Evolutionary conservation across 2,888 invertebrate species (phyloP), one percentile per base, ranked within the genome.

Genomic region (Neuroscelio doddi): DNA sequence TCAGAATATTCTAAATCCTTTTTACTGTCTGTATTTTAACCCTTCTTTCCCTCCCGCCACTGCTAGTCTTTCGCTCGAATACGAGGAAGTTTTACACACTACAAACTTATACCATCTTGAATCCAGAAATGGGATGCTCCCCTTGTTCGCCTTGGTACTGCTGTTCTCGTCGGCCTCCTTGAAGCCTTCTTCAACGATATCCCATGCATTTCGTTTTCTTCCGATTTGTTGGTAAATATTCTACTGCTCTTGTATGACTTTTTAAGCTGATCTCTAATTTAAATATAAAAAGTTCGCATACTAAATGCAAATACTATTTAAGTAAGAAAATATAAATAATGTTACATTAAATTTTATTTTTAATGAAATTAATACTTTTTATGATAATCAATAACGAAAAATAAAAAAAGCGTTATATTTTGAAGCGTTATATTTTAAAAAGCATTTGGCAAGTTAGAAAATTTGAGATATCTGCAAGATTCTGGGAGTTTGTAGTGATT

Each of bases 71-170:
- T 39, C 42, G 57, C 69, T 69, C 64, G 63, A 75, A 70, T 69
- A 71, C 74, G 72, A 73, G 74, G 71, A 74, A 79, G 76, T 79
- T 79, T 80, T 75, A 74, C 76, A 74, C 76, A 67, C 78, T 75
- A 70, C 75, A 72, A 71, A 73, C 61, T 46, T 50, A 47, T 53
- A 47, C 58, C 62, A 29, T 41, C 62, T 55, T 34, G 74, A 70
- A 75, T 75, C 77, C 74, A 72, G 70, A 76, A 73, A 74, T 71
- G 72, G 75, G 70, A 76, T 66, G 44, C 50, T 24, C 38, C 44
- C 50, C 55, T 46, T 9, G 32, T 64, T 34, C 53, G 29, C 52
- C 29, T 27, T 47, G 27, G 32, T 26, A 29, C 44, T 10, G 9
- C 42, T 41, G 47, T 14, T 47, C 47, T 29, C 64, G 39, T 44